Conservation (phyloP, 2,113 vertebrate species). For the Sciurus niger region DNA sequence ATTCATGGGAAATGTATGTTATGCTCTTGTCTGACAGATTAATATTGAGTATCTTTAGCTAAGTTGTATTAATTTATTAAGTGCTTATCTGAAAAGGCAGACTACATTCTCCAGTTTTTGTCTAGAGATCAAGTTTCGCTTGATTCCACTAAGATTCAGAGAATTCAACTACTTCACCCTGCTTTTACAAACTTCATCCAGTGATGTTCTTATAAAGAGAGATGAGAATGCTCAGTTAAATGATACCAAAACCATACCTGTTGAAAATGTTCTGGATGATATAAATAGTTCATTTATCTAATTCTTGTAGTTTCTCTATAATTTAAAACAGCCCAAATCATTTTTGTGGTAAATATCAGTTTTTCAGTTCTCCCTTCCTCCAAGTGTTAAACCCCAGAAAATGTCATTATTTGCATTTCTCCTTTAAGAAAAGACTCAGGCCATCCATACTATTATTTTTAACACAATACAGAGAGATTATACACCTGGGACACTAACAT, state of each 20-base stretch:
- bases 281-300: background rate
- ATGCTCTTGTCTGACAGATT: too few species aligned
- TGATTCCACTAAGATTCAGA: constrained; percentile 84
- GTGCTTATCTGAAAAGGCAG: constrained; percentile 88
- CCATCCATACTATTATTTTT: background rate
- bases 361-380: background rate
- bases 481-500: background rate
- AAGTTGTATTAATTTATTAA: background rate
- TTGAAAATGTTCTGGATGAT: constrained; percentile 48
- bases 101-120: constrained; percentile 51
- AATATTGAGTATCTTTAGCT: background rate
- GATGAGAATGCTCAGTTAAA: constrained; percentile 83
- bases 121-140: constrained; percentile 79
- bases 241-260: constrained; percentile 88
- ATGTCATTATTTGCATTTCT: background rate
- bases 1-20: background rate
- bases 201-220: constrained; percentile 86
- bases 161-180: constrained; percentile 68
- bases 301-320: background rate
- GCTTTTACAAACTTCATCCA: constrained; percentile 81
- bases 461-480: background rate
- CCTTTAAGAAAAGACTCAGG: background rate
- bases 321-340: background rate
- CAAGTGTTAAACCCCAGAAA: background rate
- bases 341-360: background rate